A percentile compares a stretch with the other conserved stretches of the same genome.
Evolutionary conservation across 2,797 vertebrate species (phyloP).

Genomic region (Hydrolagus colliei): DNA sequence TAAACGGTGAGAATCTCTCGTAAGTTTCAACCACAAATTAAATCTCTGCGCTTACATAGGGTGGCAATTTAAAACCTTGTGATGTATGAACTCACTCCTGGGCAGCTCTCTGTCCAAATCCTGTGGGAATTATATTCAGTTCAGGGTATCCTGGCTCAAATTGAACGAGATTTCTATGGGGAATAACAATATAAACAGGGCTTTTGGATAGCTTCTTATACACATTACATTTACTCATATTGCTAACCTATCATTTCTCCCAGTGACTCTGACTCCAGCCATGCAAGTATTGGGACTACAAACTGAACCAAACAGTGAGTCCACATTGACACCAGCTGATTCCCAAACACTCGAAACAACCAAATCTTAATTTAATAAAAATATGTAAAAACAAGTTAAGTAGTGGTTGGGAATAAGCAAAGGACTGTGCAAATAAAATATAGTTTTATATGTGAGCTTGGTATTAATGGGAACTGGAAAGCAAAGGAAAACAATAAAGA

Average conservation of each 20-base stretch:
- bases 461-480: too few relatives aligned
- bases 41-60: neutral
- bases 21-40: neutral
- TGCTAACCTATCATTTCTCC: neutral
- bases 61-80: neutral
- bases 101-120: neutral
- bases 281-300: neutral
- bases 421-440: too few relatives aligned
- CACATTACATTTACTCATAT: neutral
- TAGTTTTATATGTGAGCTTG: too few relatives aligned
- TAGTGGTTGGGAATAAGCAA: too few relatives aligned
- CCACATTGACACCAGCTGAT: neutral
- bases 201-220: neutral
- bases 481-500: too few relatives aligned
- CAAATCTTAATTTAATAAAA: too few relatives aligned
- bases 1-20: neutral
- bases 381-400: too few relatives aligned
- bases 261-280: neutral
- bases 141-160: slow-evolving; percentile 20
- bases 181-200: slow-evolving; percentile 15
- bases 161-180: slow-evolving; percentile 16
- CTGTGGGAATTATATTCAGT: slow-evolving; percentile 3
- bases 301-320: neutral
- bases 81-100: slow-evolving; percentile 16
- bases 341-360: too few relatives aligned